Percentiles rank a stretch among this genome's conserved stretches.
These are phyloP conservation scores for Sinosuthora webbiana DNA, from an alignment of 2,113 vertebrate genomes.

Conservation along the genomic window DNA sequence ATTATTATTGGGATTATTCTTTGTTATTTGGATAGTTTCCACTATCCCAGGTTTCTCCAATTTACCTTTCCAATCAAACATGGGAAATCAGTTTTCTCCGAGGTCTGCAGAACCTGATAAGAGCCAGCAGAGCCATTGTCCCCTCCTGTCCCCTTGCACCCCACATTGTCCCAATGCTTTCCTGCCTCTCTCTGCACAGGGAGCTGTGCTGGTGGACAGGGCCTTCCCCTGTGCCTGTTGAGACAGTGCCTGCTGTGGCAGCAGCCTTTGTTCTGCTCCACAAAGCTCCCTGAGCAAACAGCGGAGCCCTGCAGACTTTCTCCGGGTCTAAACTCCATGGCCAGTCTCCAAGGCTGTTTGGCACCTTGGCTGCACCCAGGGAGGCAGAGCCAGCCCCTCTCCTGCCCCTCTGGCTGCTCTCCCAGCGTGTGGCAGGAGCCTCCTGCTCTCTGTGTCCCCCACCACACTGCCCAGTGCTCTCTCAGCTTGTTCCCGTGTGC, in stretches of 20 bases:
- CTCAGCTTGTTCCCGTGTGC: fast-evolving
- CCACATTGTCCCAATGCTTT: fast-evolving
- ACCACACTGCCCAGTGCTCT: fast-evolving
- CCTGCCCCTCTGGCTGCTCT: neutral
- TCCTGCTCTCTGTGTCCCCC: neutral
- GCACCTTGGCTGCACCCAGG: neutral
- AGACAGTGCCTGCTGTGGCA: neutral
- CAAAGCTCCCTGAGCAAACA: neutral
- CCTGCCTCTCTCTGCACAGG: neutral
- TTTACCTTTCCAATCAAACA: neutral
- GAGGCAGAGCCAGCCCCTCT: fast-evolving
- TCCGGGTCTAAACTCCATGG: neutral
- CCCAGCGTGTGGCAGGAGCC: neutral
- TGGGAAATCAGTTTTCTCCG: neutral
- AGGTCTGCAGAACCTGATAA: neutral
- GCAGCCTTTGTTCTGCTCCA: neutral
- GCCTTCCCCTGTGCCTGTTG: neutral
- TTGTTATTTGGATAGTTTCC: too few species aligned
- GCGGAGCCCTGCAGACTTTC: neutral
- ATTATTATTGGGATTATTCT: too few species aligned
- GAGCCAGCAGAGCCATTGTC: neutral
- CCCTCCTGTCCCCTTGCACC: neutral
- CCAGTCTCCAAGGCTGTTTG: neutral
- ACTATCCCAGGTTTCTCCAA: too few species aligned
- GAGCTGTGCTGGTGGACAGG: neutral